Evolutionary conservation across 2,888 invertebrate species (phyloP), one percentile per base, ranked within the genome.

Genomic region (Endotricha flammealis): DNA sequence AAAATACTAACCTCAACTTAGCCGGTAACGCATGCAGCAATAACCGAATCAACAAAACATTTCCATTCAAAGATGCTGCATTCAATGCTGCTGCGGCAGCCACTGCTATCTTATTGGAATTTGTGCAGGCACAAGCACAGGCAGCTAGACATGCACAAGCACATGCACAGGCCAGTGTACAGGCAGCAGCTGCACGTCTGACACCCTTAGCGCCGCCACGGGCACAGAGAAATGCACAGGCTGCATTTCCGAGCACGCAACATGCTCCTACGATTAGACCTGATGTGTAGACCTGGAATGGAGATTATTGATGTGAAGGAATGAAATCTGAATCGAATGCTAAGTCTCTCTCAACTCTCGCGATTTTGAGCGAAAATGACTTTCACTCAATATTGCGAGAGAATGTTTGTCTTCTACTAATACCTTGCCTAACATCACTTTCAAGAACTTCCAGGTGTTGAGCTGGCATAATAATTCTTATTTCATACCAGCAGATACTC

Each of bases 31-130:
- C 82, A 37, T 77, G 71, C 20, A 86, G 33, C 38, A 86, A 42
- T 29, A 86, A 29, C 20, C 83, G 45, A 10, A 86, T 83, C 22
- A 86, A 47, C 40, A 86, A 47, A 5, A 86, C 85, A 36, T 86
- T 86, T 1, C 85, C 85, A 4, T 85, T 86, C 1, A 85, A 39
- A 1, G 85, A 85, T 0, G 85, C 83, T 0, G 85, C 83, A 24
- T 78, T 85, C 0, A 86, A 41, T 8, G 71, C 76, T 8, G 85
- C 81, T 0, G 81, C 83, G 0, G 83, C 78, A 0, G 80, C 82
- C 0, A 85, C 83, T 0, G 81, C 82, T 6, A 69, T 46, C 40
- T 63, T 68, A 16, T 64, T 70, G 1, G 68, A 64, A 0, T 53
- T 47, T 0, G 68, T 53, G 45, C 83, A 83, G 0, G 72, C 62